Base-by-base conservation (phyloP, 2,113 vertebrate genomes). In the Saccopteryx bilineata region DNA sequence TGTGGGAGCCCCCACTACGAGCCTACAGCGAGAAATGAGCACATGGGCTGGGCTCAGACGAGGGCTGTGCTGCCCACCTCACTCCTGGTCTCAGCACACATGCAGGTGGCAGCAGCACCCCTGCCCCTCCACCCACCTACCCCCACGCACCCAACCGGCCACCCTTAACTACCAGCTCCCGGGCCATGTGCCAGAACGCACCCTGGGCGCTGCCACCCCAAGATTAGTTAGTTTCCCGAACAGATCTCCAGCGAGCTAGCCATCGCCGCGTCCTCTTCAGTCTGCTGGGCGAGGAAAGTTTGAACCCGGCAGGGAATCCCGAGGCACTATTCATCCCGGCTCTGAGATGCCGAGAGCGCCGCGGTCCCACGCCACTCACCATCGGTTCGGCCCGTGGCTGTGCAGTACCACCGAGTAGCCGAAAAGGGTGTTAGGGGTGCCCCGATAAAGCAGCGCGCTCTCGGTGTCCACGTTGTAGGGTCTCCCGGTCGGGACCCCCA, bases 361-460 rank as follows among this genome's bases (percentile, higher is more conserved):
- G 4, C 15, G 14, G 21, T 21, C 68, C 18, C 6, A 13, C 52
- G 31, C 14, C 39, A 97, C 99, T 98, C 96, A 99, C 99, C 99
- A 99, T n/a, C 97, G 98, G 26, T 98, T 97, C 14, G 90, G 31
- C 87, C 96, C 97, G 74, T 99, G 97, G n/a, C 98, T 79, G 97
- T 99, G 99, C 96, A 99, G 98, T 80, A 99, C 97, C 52, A 99
- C 99, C 0, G 99, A 99, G 96, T 99, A 99, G 31, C 99, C 99
- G 83, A 99, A 99, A 66, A 99, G 80, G 33, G 99, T 99, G 84
- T 98, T 97, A 4, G 94, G 68, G 4, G 95, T 95, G 4, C 99
- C 99, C 0, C 24, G 91, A 96, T 99, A 99, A 48, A 98, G 93
- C 96, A 99, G 91, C 56, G 98, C 97, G 96, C 98, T 98, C 14